Base-by-base conservation (phyloP, 2,888 invertebrate species). In the Athetis lepigone region DNA sequence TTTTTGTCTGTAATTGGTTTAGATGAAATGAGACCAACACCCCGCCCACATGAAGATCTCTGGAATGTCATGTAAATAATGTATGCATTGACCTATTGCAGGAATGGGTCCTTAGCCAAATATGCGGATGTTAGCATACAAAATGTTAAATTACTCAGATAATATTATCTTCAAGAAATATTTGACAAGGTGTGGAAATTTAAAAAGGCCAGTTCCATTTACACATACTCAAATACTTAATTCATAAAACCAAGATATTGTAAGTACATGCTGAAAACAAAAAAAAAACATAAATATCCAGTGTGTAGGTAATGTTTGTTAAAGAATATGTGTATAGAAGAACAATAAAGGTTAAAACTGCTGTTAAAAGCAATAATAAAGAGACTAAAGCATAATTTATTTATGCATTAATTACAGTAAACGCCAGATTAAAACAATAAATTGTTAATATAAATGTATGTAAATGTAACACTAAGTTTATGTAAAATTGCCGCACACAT, bases 41-140 rank as follows among this genome's bases (percentile, higher is more conserved):
- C 36, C 39, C 77, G 58, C 65, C 55, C 59, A 72, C 72, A 50
- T 61, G 49, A 58, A 3, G 13, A 50, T 39, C 43, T 47, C n/a
- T 27, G 72, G 77, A 58, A 58, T 55, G 39, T 55, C 36, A 52
- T 23, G 9, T 18, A 5, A 58, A 58, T 70, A 65, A 76, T 71
- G 23, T 33, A 70, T 61, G 33, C 54, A 27, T 9, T 73, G 72
- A 73, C 73, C 72, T 73, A 66, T 73, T 13, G 73, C 29, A 45
- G 60, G 47, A 65, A 58, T 49, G 45, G 55, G 19, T 66, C 36
- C 33, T 60, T 51, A 45, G 54, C 29, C 46, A 60, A 58, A 70
- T 47, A 76, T 59, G 57, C 33, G 19, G 18, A 70, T 50, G 37
- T 68, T 36, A 60, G 36, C 42, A 37, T 9, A 37, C 13, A 33